These are phyloP conservation scores for Etheostoma spectabile DNA, from an alignment of 2,113 vertebrate species.

Conservation along the genomic window DNA sequence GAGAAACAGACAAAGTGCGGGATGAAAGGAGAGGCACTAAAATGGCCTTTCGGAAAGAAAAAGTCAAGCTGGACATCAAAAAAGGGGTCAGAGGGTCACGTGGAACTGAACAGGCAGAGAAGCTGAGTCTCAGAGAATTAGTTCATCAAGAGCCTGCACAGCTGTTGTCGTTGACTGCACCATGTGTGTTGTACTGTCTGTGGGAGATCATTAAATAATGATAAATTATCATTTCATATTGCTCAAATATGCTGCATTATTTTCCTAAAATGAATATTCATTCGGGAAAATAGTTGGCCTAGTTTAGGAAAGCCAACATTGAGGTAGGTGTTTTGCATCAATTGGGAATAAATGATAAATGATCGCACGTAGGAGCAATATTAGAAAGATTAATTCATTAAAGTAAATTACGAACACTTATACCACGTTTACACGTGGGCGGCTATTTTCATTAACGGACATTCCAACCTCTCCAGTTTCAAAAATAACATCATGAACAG, in stretches of 20 bases:
- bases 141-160: constrained; percentile 61
- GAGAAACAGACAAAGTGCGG: constrained; percentile 65
- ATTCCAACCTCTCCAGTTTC: too few species aligned
- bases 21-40: constrained; percentile 24
- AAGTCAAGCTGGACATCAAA: constrained; percentile 30
- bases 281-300: constrained; percentile 76
- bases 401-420: constrained; percentile 46
- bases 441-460: too few species aligned
- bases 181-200: constrained; percentile 67
- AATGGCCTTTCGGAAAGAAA: constrained; percentile 24
- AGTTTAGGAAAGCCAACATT: constrained; percentile 69
- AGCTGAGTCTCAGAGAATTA: constrained; percentile 26
- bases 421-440: too few species aligned
- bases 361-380: constrained; percentile 65
- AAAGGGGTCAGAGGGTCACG: constrained; percentile 26
- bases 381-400: constrained; percentile 70
- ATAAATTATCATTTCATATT: constrained; percentile 77
- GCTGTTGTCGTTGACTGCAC: constrained; percentile 70
- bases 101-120: constrained; percentile 11
- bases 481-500: too few species aligned
- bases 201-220: constrained; percentile 80
- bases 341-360: constrained; percentile 82
- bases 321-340: constrained; percentile 72
- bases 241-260: constrained; percentile 73
- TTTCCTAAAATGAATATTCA: constrained; percentile 63